Evolutionary conservation across 2,888 invertebrate genomes (phyloP), one percentile per base, ranked within the genome.

Genomic region (Clostera curtula): DNA sequence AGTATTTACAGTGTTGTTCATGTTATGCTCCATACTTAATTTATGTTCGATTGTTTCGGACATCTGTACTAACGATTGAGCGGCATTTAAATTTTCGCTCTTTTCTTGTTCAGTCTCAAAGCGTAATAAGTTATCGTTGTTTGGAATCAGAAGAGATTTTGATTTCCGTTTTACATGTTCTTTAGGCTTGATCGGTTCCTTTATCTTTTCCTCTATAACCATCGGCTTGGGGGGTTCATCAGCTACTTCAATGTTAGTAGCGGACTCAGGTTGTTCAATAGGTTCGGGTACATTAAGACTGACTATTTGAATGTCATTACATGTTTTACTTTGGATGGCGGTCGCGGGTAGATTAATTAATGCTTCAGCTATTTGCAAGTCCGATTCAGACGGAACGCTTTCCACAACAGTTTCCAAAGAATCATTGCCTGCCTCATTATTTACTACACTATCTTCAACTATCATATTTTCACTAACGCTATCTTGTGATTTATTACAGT

Each of bases 11-110:
- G 49, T 39, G 31, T 56, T 63, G 12, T 36, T 12, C 25, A 46
- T 26, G 25, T 25, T 43, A 30, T 31, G 49, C 23, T 49, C 49
- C 16, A 74, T 42, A 45, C 55, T 73, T 22, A 75, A 49, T 56
- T 69, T 65, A 49, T 71, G 77, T 35, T 80, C 76, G 28, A 79
- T 58, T 12, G 71, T 67, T 52, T 80, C 80, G 0, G 85, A 84
- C 84, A 85, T 84, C 50, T 83, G 76, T 9, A 85, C 80, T 34
- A 85, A 63, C 1, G 83, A 84, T 45, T 84, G 76, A 27, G 85
- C 85, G 22, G 84, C 84, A 56, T 73, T 77, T 25, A 82, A 56
- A 49, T 83, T 85, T 56, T 82, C 80, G 51, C 69, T 67, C 52
- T 80, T 74, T 40, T 85, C 84, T 56, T 71, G 62, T 55, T 82